Percentiles rank a stretch among this genome's conserved stretches.
Conservation (phyloP, 2,113 vertebrate genomes). For the Pao palembangensis region DNA sequence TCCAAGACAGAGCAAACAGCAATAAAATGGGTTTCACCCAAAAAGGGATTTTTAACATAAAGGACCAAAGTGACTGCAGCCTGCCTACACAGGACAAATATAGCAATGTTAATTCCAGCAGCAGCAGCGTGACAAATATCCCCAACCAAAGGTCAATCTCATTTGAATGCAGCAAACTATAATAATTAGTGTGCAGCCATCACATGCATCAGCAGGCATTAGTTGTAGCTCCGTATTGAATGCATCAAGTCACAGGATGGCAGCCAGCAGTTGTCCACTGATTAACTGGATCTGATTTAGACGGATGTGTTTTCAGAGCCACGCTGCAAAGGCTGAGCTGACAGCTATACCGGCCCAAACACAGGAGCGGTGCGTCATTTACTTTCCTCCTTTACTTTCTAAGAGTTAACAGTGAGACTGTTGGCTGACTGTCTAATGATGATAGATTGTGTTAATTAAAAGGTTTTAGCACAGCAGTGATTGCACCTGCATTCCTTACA, state of each 20-base stretch:
- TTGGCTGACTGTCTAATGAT: conserved; percentile 76
- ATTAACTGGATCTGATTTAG: conserved; percentile 59
- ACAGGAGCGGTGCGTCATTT: conserved; percentile 45
- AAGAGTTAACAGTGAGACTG: conserved; percentile 69
- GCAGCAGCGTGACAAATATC: conserved; percentile 37
- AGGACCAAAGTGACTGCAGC: conserved; percentile 15
- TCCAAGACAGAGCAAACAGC: background rate
- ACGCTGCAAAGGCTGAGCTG: conserved; percentile 48
- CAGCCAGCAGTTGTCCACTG: conserved; percentile 34
- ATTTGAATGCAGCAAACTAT: conserved; percentile 39
- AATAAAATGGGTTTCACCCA: background rate
- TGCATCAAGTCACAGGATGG: conserved; percentile 26
- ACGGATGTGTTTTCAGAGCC: conserved; percentile 64
- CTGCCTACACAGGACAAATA: conserved; percentile 1
- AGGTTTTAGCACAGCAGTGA: conserved; percentile 72
- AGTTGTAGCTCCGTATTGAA: conserved; percentile 47
- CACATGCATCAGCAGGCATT: conserved; percentile 52
- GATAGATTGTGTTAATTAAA: conserved; percentile 79
- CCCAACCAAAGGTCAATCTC: conserved; percentile 43
- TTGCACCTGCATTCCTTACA: conserved; percentile 68
- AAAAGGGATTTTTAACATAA: conserved; percentile 4
- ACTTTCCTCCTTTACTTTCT: conserved; percentile 56
- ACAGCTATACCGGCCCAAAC: conserved; percentile 24
- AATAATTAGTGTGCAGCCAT: conserved; percentile 53
- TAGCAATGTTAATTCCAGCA: conserved; percentile 23